Base-by-base conservation (phyloP, 2,113 vertebrate genomes). In the Tachuris rubrigastra region DNA sequence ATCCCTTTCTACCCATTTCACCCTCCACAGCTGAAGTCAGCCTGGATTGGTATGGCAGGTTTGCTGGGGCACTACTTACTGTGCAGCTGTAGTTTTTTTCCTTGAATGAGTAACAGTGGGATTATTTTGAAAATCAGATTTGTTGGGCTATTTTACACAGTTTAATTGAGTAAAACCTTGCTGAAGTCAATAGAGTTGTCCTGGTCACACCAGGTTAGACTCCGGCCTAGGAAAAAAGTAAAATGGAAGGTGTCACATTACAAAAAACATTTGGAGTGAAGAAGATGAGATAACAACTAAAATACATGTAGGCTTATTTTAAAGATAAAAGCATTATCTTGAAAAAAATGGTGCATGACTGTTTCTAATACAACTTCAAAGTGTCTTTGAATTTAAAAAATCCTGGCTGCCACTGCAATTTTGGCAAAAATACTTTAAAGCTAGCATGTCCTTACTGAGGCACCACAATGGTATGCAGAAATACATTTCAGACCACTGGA, bases 401-500 rank as follows among this genome's bases (percentile, higher is more conserved):
- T 50, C 31, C 30, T 42, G 55, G 65, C 93, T 85, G 92, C 35
- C 42, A 16, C 82, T 66, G 47, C 72, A 84, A 44, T 88, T 92
- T 77, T 81, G 90, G 71, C 82, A 95, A 71, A 91, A 95, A 63
- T 65, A 56, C 76, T 92, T 95, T 39, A 77, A 90, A 88, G 75
- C 52, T 35, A 18, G 39, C 33, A 55, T 81, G 55, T 71, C 59
- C 93, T 85, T 46, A 72, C 68, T 95, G 90, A 94, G 72, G 60
- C 95, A 96, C 60, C 83, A 49, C 88, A 90, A 16, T 59, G 85
- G 87, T 24, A 95, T 94, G 85, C 85, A 94, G 82, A 81, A 94
- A 93, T 71, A 9, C 1, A 56, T n/a, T 86, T 81, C 93, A 96
- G 65, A 84, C 92, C 83, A 90, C 85, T 91, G 93, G 93, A 93